Base-by-base conservation (phyloP, 2,797 vertebrate genomes). In the Borostomias antarcticus region DNA sequence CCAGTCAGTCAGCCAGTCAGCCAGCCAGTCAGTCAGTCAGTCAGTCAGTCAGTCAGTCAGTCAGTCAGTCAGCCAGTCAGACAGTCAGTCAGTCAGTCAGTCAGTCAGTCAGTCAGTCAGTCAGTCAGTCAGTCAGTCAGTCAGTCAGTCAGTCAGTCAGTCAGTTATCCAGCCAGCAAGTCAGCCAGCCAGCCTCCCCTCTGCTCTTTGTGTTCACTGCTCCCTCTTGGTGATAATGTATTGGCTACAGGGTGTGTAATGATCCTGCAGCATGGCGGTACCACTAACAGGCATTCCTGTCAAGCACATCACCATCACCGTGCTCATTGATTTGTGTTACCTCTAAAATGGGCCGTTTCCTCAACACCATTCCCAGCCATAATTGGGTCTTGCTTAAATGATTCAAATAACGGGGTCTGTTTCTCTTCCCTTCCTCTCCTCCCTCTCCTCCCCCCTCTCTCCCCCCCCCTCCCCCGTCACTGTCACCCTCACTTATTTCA, bases 361-460 rank as follows among this genome's bases (percentile, higher is more conserved):
- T 88, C 89, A 90, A 63, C 90, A 92, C 92, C 89, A 93, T 85
- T 86, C 89, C 92, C 91, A 92, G 93, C 94, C 89, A 90, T 98
- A 98, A 98, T 98, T 98, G 95, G 95, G 85, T 90, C 92, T 89
- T 70, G 89, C 91, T 93, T 96, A 96, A 97, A 95, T 95, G 95
- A 95, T 95, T 95, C 92, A 93, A 94, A 94, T 93, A 93, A 93
- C 94, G 84, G 86, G 91, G 91, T 86, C 77, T 86, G 81, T 83
- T 85, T 64, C 76, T 78, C 74, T 70, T 64, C 58, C 62, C 66
- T 65, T 69, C 64, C 58, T 72, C 64, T 43, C 37, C 61, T 64
- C 56, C 79, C 62, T 71, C 35, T 0, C 67, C 45, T 45, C 45
- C 61, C 43, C 37, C 33, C 59, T 43, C 52, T 43, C 40, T 61